Base-by-base conservation (phyloP, 1,140 invertebrate species). In the Helicoverpa armigera region DNA sequence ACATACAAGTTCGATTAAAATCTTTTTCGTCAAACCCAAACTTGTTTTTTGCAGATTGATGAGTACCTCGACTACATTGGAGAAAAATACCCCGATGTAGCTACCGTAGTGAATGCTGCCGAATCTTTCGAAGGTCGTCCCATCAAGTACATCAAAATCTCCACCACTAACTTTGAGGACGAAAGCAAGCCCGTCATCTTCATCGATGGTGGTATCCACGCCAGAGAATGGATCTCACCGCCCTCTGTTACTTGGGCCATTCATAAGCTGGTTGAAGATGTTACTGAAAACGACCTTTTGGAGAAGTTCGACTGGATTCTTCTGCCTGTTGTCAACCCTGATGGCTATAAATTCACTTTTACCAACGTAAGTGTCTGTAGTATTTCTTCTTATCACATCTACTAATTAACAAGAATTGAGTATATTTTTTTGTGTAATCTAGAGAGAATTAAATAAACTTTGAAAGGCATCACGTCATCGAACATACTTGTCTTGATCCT, bases 201-300 rank as follows among this genome's bases (percentile, higher is more conserved):
- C 9, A 82, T 93, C 1, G 90, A 95, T 51, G 88, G 65, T 14
- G 89, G 87, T 14, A 92, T 95, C 5, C 96, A 97, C 87, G 95
- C 96, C 1, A 89, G 96, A 43, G 96, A 97, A 91, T 97, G 96
- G 96, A 95, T 96, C n/a, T 87, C 95, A 9, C 93, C 95, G 1
- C 94, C 96, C 0, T 89, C 93, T 0, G 94, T 93, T 3, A 85
- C 95, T 0, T 96, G 95, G 81, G 93, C 96, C 7, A 94, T 96
- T 14, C 83, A 92, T 56, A 91, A 95, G 74, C 79, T 96, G 48
- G 87, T 95, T 0, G 88, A 94, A 75, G 84, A 93, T 72, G 86
- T 86, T 13, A 95, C 96, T 16, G 94, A 96, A 67, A 86, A 87
- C 35, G 91, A 92, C 14, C 85, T 94, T 14, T 91, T 96, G n/a